Base-by-base conservation (phyloP, 2,888 invertebrate species). In the Aplocera efformata region DNA sequence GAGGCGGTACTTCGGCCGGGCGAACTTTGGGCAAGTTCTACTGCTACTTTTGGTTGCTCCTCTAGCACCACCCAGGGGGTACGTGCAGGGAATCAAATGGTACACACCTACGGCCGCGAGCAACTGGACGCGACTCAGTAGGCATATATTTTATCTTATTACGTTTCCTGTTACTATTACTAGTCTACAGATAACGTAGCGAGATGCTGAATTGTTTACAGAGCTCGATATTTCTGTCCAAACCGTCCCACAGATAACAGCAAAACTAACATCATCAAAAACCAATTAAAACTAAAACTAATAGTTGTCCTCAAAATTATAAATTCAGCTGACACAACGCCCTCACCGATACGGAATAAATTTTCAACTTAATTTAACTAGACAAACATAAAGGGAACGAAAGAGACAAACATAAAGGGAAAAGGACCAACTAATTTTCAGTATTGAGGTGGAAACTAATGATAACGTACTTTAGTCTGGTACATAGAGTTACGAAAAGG, bases 301-400 rank as follows among this genome's bases (percentile, higher is more conserved):
- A 72, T 78, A 81, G 81, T 79, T 72, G 72, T 63, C 69, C 68
- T 65, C 58, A 67, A 80, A 83, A 83, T 85, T 84, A 84, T 81
- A 79, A 78, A 81, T 84, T 84, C 80, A 69, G 77, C 78, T 82
- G 84, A 85, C 83, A 77, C 68, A 72, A 72, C 73, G 71, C 73
- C 64, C 64, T 63, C 56, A 60, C 79, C 78, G 79, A 85, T 83
- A 79, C 70, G 77, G 85, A 83, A 86, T 88, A 86, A 82, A 88
- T 86, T 86, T 86, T 86, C 86, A 84, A 85, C 85, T 85, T 84
- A 85, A 88, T 86, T 86, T 86, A 85, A 83, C 85, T 79, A 80
- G 61, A 75, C 81, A 83, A 85, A 84, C 85, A 84, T 70, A 76
- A 77, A 82, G 83, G 79, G 74, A 70, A 68, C 61, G 66, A 72